A percentile compares a stretch with the other conserved stretches of the same genome.
These are phyloP conservation scores for Gryon sp. DNA, from an alignment of 1,140 invertebrate species.

Conservation along the genomic window DNA sequence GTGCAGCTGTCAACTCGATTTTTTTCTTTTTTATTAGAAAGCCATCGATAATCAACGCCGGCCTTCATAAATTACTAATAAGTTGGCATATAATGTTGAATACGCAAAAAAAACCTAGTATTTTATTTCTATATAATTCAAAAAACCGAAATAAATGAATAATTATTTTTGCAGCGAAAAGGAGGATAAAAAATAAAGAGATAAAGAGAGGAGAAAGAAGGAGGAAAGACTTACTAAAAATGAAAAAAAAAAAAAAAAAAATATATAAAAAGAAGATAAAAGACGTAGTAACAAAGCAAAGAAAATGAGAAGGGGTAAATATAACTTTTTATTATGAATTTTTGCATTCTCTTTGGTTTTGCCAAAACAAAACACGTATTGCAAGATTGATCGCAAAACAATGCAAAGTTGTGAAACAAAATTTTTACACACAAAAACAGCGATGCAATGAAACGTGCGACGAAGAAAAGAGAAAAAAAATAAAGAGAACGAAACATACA, in stretches of 20 bases:
- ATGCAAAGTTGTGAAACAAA: constrained; percentile 11
- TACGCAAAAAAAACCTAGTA: too few relatives aligned
- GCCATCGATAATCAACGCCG: constrained; percentile 4
- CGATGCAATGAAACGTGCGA: too few relatives aligned
- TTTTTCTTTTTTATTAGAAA: constrained; percentile 1
- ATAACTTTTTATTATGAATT: too few relatives aligned
- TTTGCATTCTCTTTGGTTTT: neutral
- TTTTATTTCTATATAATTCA: constrained; percentile 5
- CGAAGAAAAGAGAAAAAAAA: neutral
- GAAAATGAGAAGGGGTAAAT: too few relatives aligned
- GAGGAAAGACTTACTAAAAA: too few relatives aligned
- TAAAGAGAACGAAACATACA: too few relatives aligned
- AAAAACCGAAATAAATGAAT: too few relatives aligned
- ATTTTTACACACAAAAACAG: constrained; percentile 3
- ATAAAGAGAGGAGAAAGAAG: too few relatives aligned
- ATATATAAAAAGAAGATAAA: too few relatives aligned
- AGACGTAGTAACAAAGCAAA: too few relatives aligned
- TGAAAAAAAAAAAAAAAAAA: neutral
- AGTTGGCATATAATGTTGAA: constrained; percentile 1
- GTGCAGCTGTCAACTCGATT: constrained; percentile 21
- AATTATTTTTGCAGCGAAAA: neutral
- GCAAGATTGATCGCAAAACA: constrained; percentile 2
- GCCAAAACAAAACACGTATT: neutral
- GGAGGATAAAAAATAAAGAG: neutral
- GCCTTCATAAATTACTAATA: constrained; percentile 14